Conservation (phyloP, 53 echinoderm and acorn worm species). For the Pentamera pediparva region DNA sequence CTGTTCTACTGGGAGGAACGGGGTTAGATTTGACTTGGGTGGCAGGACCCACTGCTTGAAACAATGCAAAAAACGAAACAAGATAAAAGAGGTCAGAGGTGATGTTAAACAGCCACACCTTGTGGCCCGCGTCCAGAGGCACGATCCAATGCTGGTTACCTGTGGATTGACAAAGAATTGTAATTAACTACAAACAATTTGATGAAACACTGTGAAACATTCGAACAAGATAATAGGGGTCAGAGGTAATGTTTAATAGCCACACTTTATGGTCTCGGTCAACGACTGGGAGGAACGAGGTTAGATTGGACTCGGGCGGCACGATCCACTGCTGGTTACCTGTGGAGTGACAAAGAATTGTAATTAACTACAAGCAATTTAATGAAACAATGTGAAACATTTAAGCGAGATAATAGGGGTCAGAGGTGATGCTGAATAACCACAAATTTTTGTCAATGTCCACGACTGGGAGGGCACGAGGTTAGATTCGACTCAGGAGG, state of each 20-base stretch:
- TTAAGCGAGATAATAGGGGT: too few species aligned
- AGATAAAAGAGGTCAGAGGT: conserved; percentile 55
- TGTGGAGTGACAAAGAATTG: too few species aligned
- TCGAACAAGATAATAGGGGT: too few species aligned
- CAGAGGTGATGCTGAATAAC: conserved; percentile 69
- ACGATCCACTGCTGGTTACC: conserved; percentile 40
- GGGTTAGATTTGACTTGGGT: too few species aligned
- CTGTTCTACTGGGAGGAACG: too few species aligned
- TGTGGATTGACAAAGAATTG: too few species aligned
- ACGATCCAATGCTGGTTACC: conserved; percentile 40
- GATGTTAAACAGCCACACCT: conserved; percentile 72
- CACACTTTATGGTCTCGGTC: conserved; percentile 38
- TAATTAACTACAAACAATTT: too few species aligned
- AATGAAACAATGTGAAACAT: too few species aligned
- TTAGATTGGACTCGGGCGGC: conserved; percentile 52
- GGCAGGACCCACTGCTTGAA: too few species aligned
- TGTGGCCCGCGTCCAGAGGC: conserved; percentile 34
- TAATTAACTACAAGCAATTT: too few species aligned
- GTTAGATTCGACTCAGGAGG: conserved; percentile 53
- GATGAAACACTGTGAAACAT: too few species aligned
- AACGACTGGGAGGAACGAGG: conserved; percentile 14
- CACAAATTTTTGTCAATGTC: conserved; percentile 36
- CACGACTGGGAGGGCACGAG: conserved; percentile 10
- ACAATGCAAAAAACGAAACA: too few species aligned
- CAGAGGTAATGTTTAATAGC: conserved; percentile 70